phyloP scores from a whole-genome alignment of 2,797 vertebrate species.

The Micrastur ruficollis region DNA sequence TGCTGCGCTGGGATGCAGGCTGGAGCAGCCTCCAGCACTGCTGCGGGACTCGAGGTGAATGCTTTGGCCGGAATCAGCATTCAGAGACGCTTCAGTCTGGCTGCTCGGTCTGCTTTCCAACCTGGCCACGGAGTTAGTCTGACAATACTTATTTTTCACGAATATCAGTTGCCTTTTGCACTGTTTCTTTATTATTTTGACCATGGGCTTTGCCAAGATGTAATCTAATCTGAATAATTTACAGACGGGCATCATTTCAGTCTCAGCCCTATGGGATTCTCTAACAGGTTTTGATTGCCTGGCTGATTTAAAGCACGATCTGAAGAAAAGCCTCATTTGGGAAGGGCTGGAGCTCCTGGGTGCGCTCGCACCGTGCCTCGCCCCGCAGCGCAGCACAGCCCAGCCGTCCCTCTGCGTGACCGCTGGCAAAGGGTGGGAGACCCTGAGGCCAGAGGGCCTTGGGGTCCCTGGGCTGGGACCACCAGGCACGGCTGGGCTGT shows the following conservation, averaged over 20 bases:
- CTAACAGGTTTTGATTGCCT: neutral
- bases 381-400: no score
- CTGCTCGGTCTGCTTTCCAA: neutral
- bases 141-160: neutral
- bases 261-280: neutral
- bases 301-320: neutral
- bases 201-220: neutral
- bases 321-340: neutral
- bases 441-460: rapidly evolving
- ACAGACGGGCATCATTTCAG: neutral
- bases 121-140: neutral
- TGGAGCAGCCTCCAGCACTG: rapidly evolving
- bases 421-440: rapidly evolving
- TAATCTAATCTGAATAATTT: neutral
- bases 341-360: neutral
- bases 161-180: neutral
- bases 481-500: rapidly evolving
- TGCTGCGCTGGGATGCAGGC: neutral
- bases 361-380: rapidly evolving
- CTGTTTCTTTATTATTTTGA: neutral
- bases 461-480: neutral
- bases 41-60: rapidly evolving
- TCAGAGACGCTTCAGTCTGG: neutral
- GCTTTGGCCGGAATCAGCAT: neutral
- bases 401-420: rapidly evolving